Evolutionary conservation across 1,140 invertebrate species (phyloP), one percentile per base, ranked within the genome.

Genomic region (Vanessa atalanta): DNA sequence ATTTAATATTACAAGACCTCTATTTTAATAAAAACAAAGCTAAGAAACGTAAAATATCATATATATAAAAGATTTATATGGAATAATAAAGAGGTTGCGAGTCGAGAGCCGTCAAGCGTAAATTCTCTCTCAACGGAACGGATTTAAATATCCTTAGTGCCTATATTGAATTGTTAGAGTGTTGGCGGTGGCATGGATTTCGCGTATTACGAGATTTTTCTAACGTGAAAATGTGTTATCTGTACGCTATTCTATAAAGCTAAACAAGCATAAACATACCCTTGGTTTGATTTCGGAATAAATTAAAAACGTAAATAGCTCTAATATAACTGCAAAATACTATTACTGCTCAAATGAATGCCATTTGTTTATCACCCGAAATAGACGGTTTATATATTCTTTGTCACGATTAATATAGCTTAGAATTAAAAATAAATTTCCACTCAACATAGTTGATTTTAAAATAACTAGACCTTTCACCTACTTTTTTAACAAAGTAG

Each of bases 121-220:
- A 50, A 47, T 43, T 65, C 64, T 48, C 2, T 65, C 12, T 23
- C 20, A 48, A 23, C 12, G 26, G 26, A 23, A 48, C 64, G 64
- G 47, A 47, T 65, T 65, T 65, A 65, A 65, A 65, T 65, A 65
- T 65, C 43, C 20, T 65, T 15, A 65, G 43, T 65, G 16, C 23
- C 47, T 50, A 47, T 48, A 65, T 47, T 65, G 64, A 48, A 50
- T 65, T 50, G 43, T 65, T 37, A 65, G 64, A 65, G 20, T 65
- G 20, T 48, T 47, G 64, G 23, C 43, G 43, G 14, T 26, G 47
- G 37, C 37, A 43, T 16, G 64, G 43, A 48, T 65, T 65, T 65
- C 13, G 31, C 47, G 15, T n/a, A 37, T 65, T 12, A 47, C 15
- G 9, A 20, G 37, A 65, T 48, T 47, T 48, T 14, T 48, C 47